Conservation (phyloP, 1,140 invertebrate species). For the Elymnias hypermnestra region DNA sequence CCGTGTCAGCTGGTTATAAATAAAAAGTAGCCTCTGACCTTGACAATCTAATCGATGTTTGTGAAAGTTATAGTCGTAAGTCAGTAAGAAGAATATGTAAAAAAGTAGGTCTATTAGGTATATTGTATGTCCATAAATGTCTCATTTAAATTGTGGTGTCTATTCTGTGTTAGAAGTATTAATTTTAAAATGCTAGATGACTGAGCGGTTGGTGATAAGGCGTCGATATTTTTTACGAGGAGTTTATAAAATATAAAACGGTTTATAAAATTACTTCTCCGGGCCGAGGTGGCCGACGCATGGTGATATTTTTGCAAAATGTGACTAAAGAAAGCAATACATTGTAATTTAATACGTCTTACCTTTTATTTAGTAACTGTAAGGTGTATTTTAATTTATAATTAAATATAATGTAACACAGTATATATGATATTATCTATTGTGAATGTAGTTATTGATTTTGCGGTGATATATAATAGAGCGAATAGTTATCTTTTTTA, state of each 20-base stretch:
- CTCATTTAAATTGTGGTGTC: slow-evolving; percentile 74
- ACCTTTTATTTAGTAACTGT: slow-evolving; percentile 66
- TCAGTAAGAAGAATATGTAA: slow-evolving; percentile 56
- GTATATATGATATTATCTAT: slow-evolving; percentile 55
- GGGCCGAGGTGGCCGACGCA: slow-evolving; percentile 42
- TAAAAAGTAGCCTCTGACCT: slow-evolving; percentile 5
- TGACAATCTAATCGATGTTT: slow-evolving; percentile 2
- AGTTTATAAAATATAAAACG: slow-evolving; percentile 38
- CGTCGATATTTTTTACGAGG: slow-evolving; percentile 69
- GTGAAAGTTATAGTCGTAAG: slow-evolving; percentile 34
- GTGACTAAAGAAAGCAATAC: slow-evolving; percentile 82
- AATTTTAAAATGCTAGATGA: slow-evolving; percentile 65
- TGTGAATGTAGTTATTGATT: slow-evolving; percentile 73
- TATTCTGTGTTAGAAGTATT: slow-evolving; percentile 69
- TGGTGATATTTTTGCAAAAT: slow-evolving; percentile 82
- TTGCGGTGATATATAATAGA: slow-evolving; percentile 71
- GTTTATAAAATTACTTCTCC: slow-evolving; percentile 23
- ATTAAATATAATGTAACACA: slow-evolving; percentile 46
- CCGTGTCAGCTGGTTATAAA: no score
- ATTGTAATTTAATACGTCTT: slow-evolving; percentile 80
- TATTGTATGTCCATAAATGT: slow-evolving; percentile 69
- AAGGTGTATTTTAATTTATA: slow-evolving; percentile 69
- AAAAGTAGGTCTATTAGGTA: slow-evolving; percentile 53
- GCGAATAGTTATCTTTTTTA: slow-evolving; percentile 73
- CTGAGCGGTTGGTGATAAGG: slow-evolving; percentile 56